Evolutionary conservation across 2,797 vertebrate genomes (phyloP).

Genomic region (Tauraco hartlaubi): DNA sequence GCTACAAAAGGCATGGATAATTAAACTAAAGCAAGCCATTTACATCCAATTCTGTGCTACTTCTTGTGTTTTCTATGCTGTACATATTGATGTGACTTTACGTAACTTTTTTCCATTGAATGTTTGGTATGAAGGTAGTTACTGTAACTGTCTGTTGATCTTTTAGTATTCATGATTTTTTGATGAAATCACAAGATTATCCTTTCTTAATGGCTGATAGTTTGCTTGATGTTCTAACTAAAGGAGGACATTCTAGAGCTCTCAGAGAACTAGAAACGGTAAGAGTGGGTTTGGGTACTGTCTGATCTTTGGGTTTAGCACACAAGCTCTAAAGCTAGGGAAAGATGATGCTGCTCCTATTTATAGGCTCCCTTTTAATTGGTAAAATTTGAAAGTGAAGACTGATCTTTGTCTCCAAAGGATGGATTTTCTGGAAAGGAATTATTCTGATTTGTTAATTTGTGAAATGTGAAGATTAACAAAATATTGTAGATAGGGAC

Average conservation of each 20-base stretch:
- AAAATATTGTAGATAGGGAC: neutral
- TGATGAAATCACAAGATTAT: constrained; percentile 91
- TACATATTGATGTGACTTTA: neutral
- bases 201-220: constrained; percentile 93
- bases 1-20: neutral
- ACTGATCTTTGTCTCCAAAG: neutral
- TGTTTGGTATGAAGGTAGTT: neutral
- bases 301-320: neutral
- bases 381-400: neutral
- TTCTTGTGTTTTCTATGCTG: neutral
- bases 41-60: neutral
- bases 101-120: fast-evolving
- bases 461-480: neutral
- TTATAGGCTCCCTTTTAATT: neutral
- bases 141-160: neutral
- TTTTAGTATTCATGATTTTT: constrained; percentile 88
- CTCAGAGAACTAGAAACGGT: constrained; percentile 85
- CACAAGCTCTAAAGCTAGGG: neutral
- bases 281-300: constrained; percentile 50
- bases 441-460: neutral
- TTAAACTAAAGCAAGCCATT: neutral
- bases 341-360: neutral
- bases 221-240: constrained; percentile 92
- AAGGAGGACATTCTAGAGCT: constrained; percentile 91
- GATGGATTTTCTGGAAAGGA: neutral